These are phyloP conservation scores for Sitobion miscanthi DNA, from an alignment of 1,140 invertebrate species.

Conservation along the genomic window DNA sequence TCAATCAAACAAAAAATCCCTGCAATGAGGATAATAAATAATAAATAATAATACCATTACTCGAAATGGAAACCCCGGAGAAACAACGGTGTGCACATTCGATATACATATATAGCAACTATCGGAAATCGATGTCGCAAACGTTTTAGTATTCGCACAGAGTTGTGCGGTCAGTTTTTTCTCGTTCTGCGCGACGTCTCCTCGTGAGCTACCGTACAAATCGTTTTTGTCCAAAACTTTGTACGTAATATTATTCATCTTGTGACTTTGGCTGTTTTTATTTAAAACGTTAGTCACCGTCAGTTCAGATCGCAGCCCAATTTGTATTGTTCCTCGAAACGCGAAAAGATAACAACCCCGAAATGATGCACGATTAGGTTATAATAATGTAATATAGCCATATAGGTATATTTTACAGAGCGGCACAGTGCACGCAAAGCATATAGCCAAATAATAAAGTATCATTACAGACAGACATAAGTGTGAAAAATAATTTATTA, in stretches of 20 bases:
- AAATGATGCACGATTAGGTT: not conserved
- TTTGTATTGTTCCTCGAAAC: not conserved
- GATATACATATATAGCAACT: not conserved
- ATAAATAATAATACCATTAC: not conserved
- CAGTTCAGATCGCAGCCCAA: not conserved
- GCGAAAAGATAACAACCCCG: not conserved
- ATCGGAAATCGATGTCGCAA: not conserved
- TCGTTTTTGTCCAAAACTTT: not conserved
- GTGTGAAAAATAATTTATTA: not conserved
- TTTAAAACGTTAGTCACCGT: constrained; percentile 6
- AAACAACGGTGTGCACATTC: not conserved
- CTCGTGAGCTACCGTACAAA: not conserved
- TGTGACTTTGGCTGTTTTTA: not conserved
- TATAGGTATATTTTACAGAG: not conserved
- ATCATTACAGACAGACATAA: not conserved
- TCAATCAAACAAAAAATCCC: not conserved
- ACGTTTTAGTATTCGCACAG: not conserved
- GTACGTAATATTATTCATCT: constrained; percentile 20
- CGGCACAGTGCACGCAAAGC: not conserved
- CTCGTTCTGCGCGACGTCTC: not conserved
- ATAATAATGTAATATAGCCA: not conserved
- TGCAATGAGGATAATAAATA: not conserved
- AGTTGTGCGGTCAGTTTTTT: not conserved
- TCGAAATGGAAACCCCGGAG: not conserved
- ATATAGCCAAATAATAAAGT: not conserved